Percentiles rank a stretch among this genome's conserved stretches.
phyloP scores from a whole-genome alignment of 2,113 vertebrate species.

The Lichenostomus cassidix region DNA sequence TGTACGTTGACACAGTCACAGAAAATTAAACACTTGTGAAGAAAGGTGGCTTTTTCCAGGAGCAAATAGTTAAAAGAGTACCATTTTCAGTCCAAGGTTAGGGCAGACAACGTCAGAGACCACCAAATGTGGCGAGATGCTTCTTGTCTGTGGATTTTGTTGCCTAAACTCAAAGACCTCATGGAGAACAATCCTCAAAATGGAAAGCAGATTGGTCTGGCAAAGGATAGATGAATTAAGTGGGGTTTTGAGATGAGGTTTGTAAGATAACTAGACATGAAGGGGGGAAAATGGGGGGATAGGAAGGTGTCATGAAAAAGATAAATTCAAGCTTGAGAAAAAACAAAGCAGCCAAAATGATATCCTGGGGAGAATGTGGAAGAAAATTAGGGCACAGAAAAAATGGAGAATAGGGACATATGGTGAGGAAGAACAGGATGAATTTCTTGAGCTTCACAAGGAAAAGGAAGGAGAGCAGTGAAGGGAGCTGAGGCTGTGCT shows the following conservation, averaged over 20 bases:
- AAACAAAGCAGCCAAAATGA: background rate
- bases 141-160: background rate
- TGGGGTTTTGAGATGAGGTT: background rate
- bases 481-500: background rate
- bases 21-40: background rate
- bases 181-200: background rate
- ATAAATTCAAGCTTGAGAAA: background rate
- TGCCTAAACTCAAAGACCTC: background rate
- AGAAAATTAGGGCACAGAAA: background rate
- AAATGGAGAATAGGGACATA: accelerated
- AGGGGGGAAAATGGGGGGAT: background rate
- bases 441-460: background rate
- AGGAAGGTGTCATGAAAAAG: background rate
- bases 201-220: background rate
- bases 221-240: background rate
- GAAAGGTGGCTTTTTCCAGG: background rate
- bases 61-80: background rate
- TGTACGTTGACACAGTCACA: background rate
- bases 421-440: background rate
- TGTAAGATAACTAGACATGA: background rate
- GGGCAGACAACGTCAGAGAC: background rate
- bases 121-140: background rate
- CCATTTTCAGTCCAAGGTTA: background rate
- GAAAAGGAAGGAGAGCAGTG: background rate
- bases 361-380: background rate